phyloP scores from a whole-genome alignment of 2,113 vertebrate species.

The Nicator chloris region DNA sequence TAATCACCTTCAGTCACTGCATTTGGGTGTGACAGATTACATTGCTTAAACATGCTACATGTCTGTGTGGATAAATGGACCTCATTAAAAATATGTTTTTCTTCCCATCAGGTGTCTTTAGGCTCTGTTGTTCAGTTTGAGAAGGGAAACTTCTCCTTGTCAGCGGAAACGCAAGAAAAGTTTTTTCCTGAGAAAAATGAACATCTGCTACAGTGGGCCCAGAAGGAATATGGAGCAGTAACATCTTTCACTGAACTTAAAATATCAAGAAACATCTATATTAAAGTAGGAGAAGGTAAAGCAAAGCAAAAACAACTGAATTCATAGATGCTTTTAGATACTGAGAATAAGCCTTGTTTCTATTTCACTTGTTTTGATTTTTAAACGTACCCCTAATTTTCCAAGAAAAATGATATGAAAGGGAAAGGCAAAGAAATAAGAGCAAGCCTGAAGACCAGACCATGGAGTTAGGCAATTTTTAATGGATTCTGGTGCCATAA shows the following conservation, averaged over 20 bases:
- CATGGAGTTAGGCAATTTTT: background rate
- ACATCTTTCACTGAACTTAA: constrained; percentile 96
- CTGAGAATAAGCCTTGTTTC: background rate
- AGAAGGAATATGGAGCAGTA: constrained; percentile 86
- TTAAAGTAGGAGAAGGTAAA: constrained; percentile 98
- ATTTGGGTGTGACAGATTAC: background rate
- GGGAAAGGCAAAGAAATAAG: background rate
- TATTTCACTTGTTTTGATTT: background rate
- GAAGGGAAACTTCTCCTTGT: constrained; percentile 80
- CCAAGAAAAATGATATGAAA: background rate
- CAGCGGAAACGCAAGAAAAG: constrained; percentile 72
- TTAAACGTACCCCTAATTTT: background rate
- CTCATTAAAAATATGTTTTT: constrained; percentile 35
- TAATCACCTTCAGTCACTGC: background rate
- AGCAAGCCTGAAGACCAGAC: background rate
- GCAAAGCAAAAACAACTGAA: background rate
- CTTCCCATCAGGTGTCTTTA: constrained; percentile 79
- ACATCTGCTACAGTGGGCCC: constrained; percentile 88
- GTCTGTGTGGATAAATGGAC: background rate
- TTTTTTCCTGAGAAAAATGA: constrained; percentile 85
- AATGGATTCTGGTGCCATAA: background rate
- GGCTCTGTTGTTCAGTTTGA: constrained; percentile 84
- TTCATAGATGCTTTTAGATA: background rate
- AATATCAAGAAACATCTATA: constrained; percentile 89
- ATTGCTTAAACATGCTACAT: background rate